Conservation (phyloP, 2,113 vertebrate genomes). For the Melospiza melodia region DNA sequence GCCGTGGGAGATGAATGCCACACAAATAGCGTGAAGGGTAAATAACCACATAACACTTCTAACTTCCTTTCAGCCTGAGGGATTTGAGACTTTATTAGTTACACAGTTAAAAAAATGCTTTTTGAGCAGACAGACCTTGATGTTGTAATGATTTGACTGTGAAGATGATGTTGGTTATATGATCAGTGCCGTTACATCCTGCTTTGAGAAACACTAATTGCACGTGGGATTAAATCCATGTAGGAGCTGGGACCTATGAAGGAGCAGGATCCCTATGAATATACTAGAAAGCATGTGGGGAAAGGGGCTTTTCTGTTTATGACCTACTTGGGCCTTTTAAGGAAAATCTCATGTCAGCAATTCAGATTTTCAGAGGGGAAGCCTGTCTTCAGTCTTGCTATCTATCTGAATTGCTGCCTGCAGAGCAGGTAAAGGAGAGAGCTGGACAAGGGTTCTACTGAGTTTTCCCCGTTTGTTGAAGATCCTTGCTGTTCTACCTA, state of each 20-base stretch:
- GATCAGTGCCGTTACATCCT: neutral
- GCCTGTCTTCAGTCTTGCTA: neutral
- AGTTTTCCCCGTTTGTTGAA: neutral
- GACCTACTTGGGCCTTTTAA: neutral
- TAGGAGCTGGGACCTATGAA: neutral
- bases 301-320: neutral
- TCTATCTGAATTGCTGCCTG: neutral
- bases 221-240: neutral
- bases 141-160: conserved; percentile 2
- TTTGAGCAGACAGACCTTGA: conserved; percentile 22
- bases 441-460: neutral
- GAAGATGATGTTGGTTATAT: neutral
- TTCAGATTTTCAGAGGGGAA: neutral
- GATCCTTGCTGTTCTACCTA: neutral
- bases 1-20: conserved; percentile 31
- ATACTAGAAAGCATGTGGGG: accelerated
- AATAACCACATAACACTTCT: conserved; percentile 41
- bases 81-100: conserved; percentile 5
- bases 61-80: neutral
- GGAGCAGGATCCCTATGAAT: neutral
- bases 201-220: neutral
- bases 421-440: neutral
- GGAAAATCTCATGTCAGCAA: neutral
- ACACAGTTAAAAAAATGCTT: conserved; percentile 24
- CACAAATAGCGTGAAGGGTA: conserved; percentile 38